Base-by-base conservation (phyloP, 2,113 vertebrate species). In the Cygnus atratus region DNA sequence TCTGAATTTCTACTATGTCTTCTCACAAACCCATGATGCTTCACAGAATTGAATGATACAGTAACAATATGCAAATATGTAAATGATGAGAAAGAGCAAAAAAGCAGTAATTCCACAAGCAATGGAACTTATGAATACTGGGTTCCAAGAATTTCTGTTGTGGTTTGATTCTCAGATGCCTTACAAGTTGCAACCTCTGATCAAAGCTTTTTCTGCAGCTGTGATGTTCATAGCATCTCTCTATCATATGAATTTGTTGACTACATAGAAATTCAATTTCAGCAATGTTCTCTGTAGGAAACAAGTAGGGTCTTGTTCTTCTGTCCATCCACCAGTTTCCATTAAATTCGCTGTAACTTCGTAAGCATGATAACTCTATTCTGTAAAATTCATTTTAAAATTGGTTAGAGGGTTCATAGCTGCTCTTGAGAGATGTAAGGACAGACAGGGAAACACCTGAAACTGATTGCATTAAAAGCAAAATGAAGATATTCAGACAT, bases 81-180 rank as follows among this genome's bases (percentile, higher is more conserved):
- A 94, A 87, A 87, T 37, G 11, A 78, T 70, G 44, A 76, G 77
- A 88, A n/a, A 85, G 46, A 83, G 37, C 11, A 29, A 58, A 48
- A 59, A 66, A 25, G 18, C 55, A 59, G 20, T 75, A 73, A 93
- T 90, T 91, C 33, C 71, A 85, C 48, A 39, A 68, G 74, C 74
- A 76, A 61, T 26, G n/a, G 48, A 83, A 87, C 39, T 76, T 76
- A 85, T 0, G 48, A 67, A 63, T 71, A 50, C 33, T 44, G 24
- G 3, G 63, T 90, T 93, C 67, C 39, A 95, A 82, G 74, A 68
- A 72, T 46, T n/a, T 82, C 35, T 90, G 43, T 50, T 91, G 68
- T 85, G 78, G 71, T 95, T 90, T 79, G 78, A 89, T 84, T 93
- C 78, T 96, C 71, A 83, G 70, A 48, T 75, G 43, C 72, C 54